phyloP scores from a whole-genome alignment of 2,888 invertebrate species.

The Thecophora atra region DNA sequence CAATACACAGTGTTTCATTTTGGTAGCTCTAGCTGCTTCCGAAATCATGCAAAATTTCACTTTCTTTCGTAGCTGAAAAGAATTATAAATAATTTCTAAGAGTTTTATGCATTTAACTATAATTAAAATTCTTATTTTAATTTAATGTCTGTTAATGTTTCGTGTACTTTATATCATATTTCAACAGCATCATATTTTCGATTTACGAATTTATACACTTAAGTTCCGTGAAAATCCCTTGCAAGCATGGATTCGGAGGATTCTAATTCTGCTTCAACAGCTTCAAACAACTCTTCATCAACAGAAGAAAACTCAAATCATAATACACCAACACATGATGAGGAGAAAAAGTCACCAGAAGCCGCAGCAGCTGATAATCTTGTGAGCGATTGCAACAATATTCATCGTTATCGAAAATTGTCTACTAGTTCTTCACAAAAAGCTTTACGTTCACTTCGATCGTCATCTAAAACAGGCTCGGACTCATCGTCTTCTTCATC shows the following conservation, averaged over 20 bases:
- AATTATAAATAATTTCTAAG: no score
- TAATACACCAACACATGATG: slow-evolving; percentile 47
- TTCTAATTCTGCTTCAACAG: slow-evolving; percentile 60
- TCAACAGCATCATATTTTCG: neutral
- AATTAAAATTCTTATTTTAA: neutral
- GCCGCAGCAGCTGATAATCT: slow-evolving; percentile 15
- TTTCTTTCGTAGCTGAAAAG: no score
- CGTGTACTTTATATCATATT: neutral
- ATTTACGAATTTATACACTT: neutral
- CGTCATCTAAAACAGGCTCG: slow-evolving; percentile 56
- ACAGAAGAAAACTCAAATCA: slow-evolving; percentile 66
- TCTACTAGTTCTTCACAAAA: slow-evolving; percentile 59
- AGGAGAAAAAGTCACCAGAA: slow-evolving; percentile 31
- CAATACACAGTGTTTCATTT: no score
- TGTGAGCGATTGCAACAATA: slow-evolving; percentile 30
- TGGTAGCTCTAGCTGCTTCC: no score
- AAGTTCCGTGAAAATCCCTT: neutral
- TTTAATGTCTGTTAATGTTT: neutral
- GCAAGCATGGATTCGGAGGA: slow-evolving; percentile 61
- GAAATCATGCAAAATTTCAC: no score
- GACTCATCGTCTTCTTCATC: slow-evolving; percentile 56
- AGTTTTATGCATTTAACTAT: no score
- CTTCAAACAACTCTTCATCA: slow-evolving; percentile 64
- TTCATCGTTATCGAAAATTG: slow-evolving; percentile 57
- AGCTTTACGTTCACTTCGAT: slow-evolving; percentile 47